Evolutionary conservation across 2,797 vertebrate species (phyloP), one percentile per base, ranked within the genome.

Genomic region (Girardinus metallicus): DNA sequence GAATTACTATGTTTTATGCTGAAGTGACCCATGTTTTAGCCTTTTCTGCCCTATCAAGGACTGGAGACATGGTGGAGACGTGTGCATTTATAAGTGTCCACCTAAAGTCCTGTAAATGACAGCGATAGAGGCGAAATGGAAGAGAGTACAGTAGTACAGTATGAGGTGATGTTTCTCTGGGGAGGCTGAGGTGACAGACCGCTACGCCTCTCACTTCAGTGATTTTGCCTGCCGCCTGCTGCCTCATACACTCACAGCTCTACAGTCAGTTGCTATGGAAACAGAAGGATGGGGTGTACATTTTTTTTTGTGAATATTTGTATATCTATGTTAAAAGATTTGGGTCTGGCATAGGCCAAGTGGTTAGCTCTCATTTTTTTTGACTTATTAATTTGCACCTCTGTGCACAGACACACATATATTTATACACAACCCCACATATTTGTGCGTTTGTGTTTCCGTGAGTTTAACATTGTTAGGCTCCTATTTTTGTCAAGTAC

Each of bases 211-310:
- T 90, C 90, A 91, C 94, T 89, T 84, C 85, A 90, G 80, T 88
- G 91, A 94, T 89, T 93, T 89, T 7, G 88, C 89, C 85, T 90
- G 88, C 88, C 55, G 85, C 88, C 88, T 90, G 86, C 86, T 85
- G 88, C 89, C 86, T 94, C 86, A 80, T 87, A 92, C 90, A 92
- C 86, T 77, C 91, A 89, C 91, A 86, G 92, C 90, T 86, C 92
- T 92, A 94, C 85, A 86, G 87, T 88, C 91, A 92, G 96, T 96
- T 95, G 89, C 93, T 93, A 96, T 96, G 94, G 95, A 94, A 96
- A 96, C 96, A 94, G 87, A 87, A 85, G 83, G 88, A 94, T 93
- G 91, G 91, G 93, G 91, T 92, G 84, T 93, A 93, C 89, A 80
- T 91, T 91, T 91, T 87, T 89, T 85, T 83, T 77, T 75, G 90